Conservation (phyloP, 2,113 vertebrate species). For the Gallinago jamesoni region DNA sequence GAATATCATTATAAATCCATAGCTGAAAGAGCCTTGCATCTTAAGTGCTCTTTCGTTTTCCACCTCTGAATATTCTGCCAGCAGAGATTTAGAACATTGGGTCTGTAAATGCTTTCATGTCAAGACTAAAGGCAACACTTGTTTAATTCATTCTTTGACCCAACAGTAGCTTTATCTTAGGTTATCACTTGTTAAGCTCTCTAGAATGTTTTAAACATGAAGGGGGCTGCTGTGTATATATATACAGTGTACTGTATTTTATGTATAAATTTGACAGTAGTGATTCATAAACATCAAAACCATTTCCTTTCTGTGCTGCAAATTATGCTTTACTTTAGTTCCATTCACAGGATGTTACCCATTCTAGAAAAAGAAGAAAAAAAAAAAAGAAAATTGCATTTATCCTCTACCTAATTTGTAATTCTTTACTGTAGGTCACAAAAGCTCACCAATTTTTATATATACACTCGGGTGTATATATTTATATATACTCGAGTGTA, state of each 20-base stretch:
- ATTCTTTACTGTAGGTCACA: neutral
- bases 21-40: constrained; percentile 57
- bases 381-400: neutral
- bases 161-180: constrained; percentile 66
- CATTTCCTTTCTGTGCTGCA: constrained; percentile 13
- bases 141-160: constrained; percentile 73
- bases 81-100: constrained; percentile 66
- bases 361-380: neutral
- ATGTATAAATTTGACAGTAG: constrained; percentile 56
- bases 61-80: constrained; percentile 67
- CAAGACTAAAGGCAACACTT: constrained; percentile 70
- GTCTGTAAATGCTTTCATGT: constrained; percentile 68
- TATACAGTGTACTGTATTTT: constrained; percentile 32
- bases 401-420: neutral
- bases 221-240: constrained; percentile 32
- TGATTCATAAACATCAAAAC: constrained; percentile 67
- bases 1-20: constrained; percentile 63
- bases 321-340: constrained; percentile 27
- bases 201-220: constrained; percentile 71
- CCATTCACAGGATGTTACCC: neutral
- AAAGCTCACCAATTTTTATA: neutral
- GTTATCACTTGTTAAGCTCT: constrained; percentile 69
- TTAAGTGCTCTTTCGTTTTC: constrained; percentile 53
- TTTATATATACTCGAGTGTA: neutral
- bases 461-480: neutral